phyloP scores from a whole-genome alignment of 2,888 invertebrate species.

The Limnephilus marmoratus region DNA sequence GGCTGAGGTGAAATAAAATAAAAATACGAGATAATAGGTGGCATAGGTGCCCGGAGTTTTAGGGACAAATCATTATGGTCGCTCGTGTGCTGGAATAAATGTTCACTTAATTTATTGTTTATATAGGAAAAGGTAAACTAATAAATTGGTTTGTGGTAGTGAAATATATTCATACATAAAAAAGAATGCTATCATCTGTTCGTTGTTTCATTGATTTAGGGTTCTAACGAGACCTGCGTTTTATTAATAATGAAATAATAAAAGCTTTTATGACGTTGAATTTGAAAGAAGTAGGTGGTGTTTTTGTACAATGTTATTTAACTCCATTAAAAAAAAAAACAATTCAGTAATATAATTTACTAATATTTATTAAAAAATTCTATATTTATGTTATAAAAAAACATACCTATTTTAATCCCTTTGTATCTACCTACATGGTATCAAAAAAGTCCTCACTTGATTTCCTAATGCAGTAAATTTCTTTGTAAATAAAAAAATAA shows the following conservation, averaged over 20 bases:
- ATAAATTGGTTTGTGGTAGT: background rate
- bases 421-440: too few species aligned
- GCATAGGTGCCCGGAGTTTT: constrained; percentile 21
- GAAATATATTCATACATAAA: background rate
- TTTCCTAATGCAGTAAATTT: too few species aligned
- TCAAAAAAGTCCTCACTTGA: too few species aligned
- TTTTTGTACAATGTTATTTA: background rate
- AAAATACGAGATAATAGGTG: constrained; percentile 13
- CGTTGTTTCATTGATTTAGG: background rate
- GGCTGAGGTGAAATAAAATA: constrained; percentile 20
- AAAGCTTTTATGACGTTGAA: background rate
- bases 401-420: too few species aligned
- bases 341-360: background rate
- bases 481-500: too few species aligned
- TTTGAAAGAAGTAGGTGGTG: background rate
- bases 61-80: constrained; percentile 15
- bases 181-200: background rate
- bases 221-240: background rate
- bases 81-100: constrained; percentile 19
- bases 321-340: background rate
- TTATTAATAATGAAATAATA: background rate
- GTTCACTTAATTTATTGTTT: constrained; percentile 2
- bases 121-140: background rate
- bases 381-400: background rate
- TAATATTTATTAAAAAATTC: background rate